Evolutionary conservation across 1,140 invertebrate species (phyloP), one percentile per base, ranked within the genome.

Genomic region (Cecropterus lyciades): DNA sequence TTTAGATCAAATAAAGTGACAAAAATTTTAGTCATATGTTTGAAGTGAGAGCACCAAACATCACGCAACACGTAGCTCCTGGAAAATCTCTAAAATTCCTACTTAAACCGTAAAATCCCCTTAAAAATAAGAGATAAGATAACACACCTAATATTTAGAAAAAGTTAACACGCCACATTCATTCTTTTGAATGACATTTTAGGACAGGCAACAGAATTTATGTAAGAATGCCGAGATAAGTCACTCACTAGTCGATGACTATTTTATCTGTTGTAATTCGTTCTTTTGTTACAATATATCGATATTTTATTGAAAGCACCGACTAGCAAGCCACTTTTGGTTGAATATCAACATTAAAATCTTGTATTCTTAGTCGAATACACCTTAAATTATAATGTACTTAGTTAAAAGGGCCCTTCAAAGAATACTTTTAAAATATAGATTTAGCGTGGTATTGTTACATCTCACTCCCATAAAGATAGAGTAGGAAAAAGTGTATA

Each of bases 181-280:
- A 1, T 27, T 17, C 43, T 17, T 59, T 6, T 51, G 48, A 57
- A 43, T 24, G 11, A 11, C 13, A 48, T 27, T 59, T 30, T 59
- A 59, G 45, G 27, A 11, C 43, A 11, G 56, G 56, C 56, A 59
- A 59, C 56, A 59, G 56, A 59, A 59, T 59, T 59, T 59, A 59
- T 59, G 56, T 59, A 59, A 59, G 56, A 59, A 59, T 59, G 56
- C 27, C 56, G 43, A 48, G 24, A 20, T 48, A 48, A 59, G 55
- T 46, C 4, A 30, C 24, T 30, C 43, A 40, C 55, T 46, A 27
- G 42, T 59, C 16, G 37, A 51, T 24, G 27, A 51, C 24, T 13
- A 20, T 48, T 20, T 1, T 24, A 3, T 24, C 5, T 24, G n/a
- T n/a, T n/a, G n/a, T n/a, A n/a, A n/a, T n/a, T n/a, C n/a, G n/a